Percentiles rank a stretch among this genome's conserved stretches.
These are phyloP conservation scores for Ephialtes manifestator DNA, from an alignment of 2,888 invertebrate species.

Conservation along the genomic window DNA sequence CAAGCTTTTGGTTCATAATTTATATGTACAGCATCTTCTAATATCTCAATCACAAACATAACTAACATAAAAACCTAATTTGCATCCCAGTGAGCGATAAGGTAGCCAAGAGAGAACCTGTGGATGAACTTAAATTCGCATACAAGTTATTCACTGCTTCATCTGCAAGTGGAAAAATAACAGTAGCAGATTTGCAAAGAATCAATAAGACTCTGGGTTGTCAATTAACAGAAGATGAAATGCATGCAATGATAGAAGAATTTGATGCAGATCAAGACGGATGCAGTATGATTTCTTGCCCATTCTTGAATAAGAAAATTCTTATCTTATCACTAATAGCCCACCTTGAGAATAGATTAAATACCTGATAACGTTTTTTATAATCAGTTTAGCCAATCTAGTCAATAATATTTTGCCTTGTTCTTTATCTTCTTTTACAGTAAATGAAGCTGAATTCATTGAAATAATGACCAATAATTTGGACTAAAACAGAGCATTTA, in stretches of 20 bases:
- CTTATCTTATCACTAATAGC: neutral
- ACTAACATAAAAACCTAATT: neutral
- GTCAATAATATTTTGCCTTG: neutral
- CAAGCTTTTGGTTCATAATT: too few relatives aligned
- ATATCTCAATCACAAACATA: neutral
- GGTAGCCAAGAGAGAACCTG: slow-evolving; percentile 72
- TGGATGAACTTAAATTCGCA: slow-evolving; percentile 76
- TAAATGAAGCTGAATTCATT: slow-evolving; percentile 73
- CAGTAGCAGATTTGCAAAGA: slow-evolving; percentile 73
- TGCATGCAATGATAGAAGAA: slow-evolving; percentile 78
- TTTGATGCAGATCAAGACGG: slow-evolving; percentile 77
- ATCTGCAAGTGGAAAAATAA: slow-evolving; percentile 70
- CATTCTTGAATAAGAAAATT: neutral
- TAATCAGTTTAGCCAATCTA: neutral
- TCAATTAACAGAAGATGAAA: slow-evolving; percentile 76
- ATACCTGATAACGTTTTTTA: neutral
- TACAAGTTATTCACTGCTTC: slow-evolving; percentile 74
- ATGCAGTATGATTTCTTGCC: slow-evolving; percentile 71
- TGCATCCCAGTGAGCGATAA: slow-evolving; percentile 73
- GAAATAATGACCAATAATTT: slow-evolving; percentile 68
- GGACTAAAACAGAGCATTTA: slow-evolving; percentile 21
- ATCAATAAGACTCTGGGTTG: slow-evolving; percentile 70
- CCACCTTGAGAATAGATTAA: slow-evolving; percentile 2
- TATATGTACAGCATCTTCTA: too few relatives aligned
- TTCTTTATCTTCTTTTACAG: slow-evolving; percentile 66